These are phyloP conservation scores for Pristis pectinata DNA, from an alignment of 2,797 vertebrate genomes.

Conservation along the genomic window DNA sequence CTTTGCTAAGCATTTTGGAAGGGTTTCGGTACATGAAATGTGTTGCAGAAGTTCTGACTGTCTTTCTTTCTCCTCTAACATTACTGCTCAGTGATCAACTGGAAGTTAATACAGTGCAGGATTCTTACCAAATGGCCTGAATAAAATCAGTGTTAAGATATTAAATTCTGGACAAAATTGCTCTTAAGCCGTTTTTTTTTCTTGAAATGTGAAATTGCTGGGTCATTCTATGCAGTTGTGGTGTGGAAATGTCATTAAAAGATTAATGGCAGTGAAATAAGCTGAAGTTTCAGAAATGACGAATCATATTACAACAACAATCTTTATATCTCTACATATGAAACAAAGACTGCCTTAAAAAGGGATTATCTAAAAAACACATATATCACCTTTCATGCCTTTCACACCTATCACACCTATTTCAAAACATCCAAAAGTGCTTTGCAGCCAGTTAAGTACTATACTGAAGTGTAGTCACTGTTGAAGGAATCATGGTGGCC, in stretches of 20 bases:
- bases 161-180: not conserved
- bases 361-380: too few species aligned
- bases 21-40: not conserved
- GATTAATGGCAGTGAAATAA: not conserved
- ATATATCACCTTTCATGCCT: too few species aligned
- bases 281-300: not conserved
- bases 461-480: too few species aligned
- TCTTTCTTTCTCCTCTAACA: not conserved
- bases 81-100: not conserved
- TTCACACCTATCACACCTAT: too few species aligned
- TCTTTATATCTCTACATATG: not conserved
- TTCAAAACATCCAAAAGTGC: too few species aligned
- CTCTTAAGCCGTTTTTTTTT: not conserved
- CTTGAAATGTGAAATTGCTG: not conserved
- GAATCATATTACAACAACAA: not conserved
- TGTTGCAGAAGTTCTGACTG: not conserved
- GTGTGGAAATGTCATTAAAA: not conserved
- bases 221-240: not conserved
- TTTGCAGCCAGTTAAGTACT: too few species aligned
- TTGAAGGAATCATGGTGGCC: too few species aligned
- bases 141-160: not conserved
- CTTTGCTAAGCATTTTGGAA: not conserved
- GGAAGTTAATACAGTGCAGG: not conserved
- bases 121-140: not conserved
- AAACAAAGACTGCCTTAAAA: not conserved